Conservation (phyloP, 2,797 vertebrate genomes). For the Helicolenus hilgendorfi region DNA sequence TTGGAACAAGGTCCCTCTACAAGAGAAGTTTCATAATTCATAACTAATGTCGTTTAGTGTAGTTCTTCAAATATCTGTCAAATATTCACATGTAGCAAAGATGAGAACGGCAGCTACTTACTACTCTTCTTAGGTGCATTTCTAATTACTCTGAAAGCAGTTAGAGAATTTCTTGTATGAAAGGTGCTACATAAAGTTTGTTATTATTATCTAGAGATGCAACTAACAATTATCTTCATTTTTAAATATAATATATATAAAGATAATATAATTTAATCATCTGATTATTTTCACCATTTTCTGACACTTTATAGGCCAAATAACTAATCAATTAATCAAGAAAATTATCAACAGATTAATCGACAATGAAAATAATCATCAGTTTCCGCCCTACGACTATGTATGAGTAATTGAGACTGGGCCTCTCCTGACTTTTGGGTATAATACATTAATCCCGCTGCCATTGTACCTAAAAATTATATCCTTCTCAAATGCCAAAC, state of each 20-base stretch:
- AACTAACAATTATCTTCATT: neutral
- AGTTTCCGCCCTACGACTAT: neutral
- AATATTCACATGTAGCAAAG: neutral
- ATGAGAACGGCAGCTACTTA: neutral
- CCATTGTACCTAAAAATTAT: conserved; percentile 4
- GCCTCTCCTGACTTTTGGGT: neutral
- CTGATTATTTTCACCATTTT: neutral
- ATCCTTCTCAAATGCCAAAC: conserved; percentile 49
- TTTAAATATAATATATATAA: neutral
- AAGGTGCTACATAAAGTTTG: neutral
- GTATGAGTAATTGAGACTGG: neutral
- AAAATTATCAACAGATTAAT: no score
- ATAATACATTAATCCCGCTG: neutral
- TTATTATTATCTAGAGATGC: neutral
- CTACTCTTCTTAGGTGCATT: neutral
- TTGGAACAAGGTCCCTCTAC: neutral
- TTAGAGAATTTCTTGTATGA: neutral
- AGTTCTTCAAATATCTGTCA: neutral
- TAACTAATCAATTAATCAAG: no score
- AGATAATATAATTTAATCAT: neutral
- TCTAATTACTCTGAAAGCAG: neutral
- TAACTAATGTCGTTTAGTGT: neutral
- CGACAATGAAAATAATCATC: no score
- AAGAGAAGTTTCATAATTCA: conserved; percentile 3
- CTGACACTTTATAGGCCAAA: no score